Evolutionary conservation across 2,797 vertebrate genomes (phyloP).

Genomic region (Xerus rutilus): DNA sequence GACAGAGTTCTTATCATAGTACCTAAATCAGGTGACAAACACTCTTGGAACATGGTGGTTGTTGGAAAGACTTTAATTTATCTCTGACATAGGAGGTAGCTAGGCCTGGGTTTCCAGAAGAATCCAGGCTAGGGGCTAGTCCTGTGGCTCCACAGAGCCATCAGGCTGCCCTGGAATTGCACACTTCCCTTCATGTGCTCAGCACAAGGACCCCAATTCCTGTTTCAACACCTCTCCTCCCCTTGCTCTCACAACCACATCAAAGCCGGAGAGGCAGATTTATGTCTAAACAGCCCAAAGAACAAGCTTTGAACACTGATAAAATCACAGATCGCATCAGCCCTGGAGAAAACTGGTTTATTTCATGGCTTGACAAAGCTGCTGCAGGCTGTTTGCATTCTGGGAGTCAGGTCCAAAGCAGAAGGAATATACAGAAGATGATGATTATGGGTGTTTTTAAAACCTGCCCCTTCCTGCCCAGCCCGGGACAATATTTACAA

Average conservation of each 20-base stretch:
- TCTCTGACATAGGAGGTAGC: background rate
- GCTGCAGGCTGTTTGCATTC: background rate
- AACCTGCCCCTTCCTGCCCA: conserved; percentile 74
- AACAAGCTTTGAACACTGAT: background rate
- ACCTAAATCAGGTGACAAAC: background rate
- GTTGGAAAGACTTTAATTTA: background rate
- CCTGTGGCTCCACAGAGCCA: background rate
- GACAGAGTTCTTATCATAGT: background rate
- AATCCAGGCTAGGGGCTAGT: too few species aligned
- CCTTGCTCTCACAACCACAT: background rate
- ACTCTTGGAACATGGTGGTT: fast-evolving
- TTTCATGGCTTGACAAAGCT: background rate
- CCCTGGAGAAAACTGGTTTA: background rate
- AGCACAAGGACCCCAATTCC: background rate
- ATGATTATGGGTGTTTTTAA: conserved; percentile 72
- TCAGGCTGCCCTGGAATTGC: fast-evolving
- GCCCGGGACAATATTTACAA: conserved; percentile 73
- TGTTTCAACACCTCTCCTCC: background rate
- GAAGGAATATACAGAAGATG: conserved; percentile 50
- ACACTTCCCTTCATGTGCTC: fast-evolving
- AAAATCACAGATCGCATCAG: background rate
- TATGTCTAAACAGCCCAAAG: background rate
- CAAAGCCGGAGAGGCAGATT: background rate
- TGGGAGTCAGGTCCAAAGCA: conserved; percentile 37
- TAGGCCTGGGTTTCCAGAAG: background rate